Conservation (phyloP, 2,888 invertebrate species). For the Agriotes lineatus region DNA sequence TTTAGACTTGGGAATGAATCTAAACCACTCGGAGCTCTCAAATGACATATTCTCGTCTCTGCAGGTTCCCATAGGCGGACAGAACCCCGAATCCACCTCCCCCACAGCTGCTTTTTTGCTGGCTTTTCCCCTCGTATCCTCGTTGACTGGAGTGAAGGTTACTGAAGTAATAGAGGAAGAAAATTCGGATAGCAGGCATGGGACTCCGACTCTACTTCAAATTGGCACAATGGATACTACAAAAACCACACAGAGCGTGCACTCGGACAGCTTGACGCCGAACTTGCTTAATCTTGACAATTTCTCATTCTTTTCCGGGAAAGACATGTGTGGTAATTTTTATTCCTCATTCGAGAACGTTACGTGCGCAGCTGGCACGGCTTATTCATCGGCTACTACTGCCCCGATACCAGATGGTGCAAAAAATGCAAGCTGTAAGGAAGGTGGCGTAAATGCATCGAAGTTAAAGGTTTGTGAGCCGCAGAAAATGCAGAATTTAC, state of each 20-base stretch:
- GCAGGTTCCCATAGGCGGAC: constrained; percentile 69
- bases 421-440: neutral
- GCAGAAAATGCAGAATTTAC: neutral
- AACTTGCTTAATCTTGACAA: constrained; percentile 63
- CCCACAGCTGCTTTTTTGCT: constrained; percentile 83
- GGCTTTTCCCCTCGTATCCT: constrained; percentile 80
- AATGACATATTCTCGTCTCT: constrained; percentile 73
- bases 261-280: constrained; percentile 57
- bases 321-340: constrained; percentile 56
- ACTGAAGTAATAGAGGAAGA: constrained; percentile 70
- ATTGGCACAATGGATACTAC: constrained; percentile 65
- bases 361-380: constrained; percentile 2
- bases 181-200: constrained; percentile 65
- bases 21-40: constrained; percentile 69
- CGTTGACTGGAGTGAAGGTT: constrained; percentile 69
- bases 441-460: neutral
- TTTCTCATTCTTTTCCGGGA: constrained; percentile 62
- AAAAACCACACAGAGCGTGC: constrained; percentile 57
- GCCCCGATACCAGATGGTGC: neutral
- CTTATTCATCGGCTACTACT: neutral
- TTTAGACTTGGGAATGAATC: constrained; percentile 52
- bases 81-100: constrained; percentile 74
- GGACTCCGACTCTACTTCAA: constrained; percentile 66
- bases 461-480: neutral
- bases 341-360: constrained; percentile 51